Base-by-base conservation (phyloP, 2,888 invertebrate species). In the Eilema griseolum region DNA sequence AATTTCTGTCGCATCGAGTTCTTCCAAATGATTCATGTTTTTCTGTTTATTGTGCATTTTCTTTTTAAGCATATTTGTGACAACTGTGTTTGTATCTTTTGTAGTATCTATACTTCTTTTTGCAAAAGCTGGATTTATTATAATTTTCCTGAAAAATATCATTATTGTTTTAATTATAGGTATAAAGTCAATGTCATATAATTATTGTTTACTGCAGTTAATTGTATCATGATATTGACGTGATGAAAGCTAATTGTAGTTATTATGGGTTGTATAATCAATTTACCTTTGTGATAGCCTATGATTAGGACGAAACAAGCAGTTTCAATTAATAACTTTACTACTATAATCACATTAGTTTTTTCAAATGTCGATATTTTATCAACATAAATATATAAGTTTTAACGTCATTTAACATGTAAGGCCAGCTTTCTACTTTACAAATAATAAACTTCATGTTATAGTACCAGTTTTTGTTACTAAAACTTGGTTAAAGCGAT, bases 71-170 rank as follows among this genome's bases (percentile, higher is more conserved):
- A 84, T 56, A 28, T 71, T 76, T 23, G 67, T 72, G 0, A 3
- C 12, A 16, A 69, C 69, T 73, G 70, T 77, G 61, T 75, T 74
- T 72, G 70, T 70, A 64, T 71, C 64, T 69, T 68, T 33, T 8
- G 5, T 67, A 73, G 73, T 71, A 66, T 90, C 87, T 14, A 92
- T 76, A 75, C 95, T 95, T 59, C 95, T 89, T 84, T 95, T 95
- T 2, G 93, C 95, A 76, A 95, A 94, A 2, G 94, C 95, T 71
- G 95, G 95, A 73, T 95, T 95, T 0, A 93, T 85, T 66, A 95
- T 89, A 2, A 88, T 86, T 79, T 87, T 92, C 78, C 95, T 95
- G 85, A 56, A 86, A 89, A 61, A 41, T n/a, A 72, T n/a, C 20
- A 41, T 66, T 8, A 52, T 33, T n/a, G 31, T 33, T 61, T 75